Evolutionary conservation across 2,113 vertebrate species (phyloP).

Genomic region (Romanogobio albipinnatus): DNA sequence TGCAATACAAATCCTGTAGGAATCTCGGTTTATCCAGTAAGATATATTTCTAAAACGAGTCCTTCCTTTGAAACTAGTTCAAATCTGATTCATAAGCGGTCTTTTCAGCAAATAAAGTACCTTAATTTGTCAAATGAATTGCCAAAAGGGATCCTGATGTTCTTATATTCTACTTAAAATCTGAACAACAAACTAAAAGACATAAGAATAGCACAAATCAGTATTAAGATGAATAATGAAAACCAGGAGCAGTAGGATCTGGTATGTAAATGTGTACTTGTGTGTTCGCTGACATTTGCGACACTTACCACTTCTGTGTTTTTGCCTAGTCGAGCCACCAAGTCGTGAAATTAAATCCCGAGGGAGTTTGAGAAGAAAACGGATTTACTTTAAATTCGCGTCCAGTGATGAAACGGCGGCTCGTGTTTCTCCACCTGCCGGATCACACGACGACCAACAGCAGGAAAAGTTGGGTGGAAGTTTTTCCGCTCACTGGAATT

Average conservation of each 20-base stretch:
- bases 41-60: not conserved
- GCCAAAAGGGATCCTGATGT: not conserved
- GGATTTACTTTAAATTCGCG: not conserved
- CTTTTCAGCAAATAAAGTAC: too few relatives aligned
- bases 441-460: slow-evolving; percentile 35
- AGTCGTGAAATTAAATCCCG: slow-evolving; percentile 5
- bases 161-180: not conserved
- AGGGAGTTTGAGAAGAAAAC: not conserved
- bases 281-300: not conserved
- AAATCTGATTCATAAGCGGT: not conserved
- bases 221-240: not conserved
- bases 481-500: slow-evolving; percentile 18
- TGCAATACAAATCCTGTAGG: too few relatives aligned
- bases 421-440: slow-evolving; percentile 40
- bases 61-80: not conserved
- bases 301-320: slow-evolving; percentile 6
- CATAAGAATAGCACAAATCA: too few relatives aligned
- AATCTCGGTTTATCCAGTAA: too few relatives aligned
- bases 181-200: not conserved
- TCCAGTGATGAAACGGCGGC: slow-evolving; percentile 22
- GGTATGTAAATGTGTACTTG: not conserved
- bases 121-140: not conserved
- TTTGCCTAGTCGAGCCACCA: not conserved
- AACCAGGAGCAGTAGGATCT: too few relatives aligned
- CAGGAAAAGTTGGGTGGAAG: slow-evolving; percentile 34